These are phyloP conservation scores for Tokudaia muenninki DNA, from an alignment of 2,797 vertebrate species.

Conservation along the genomic window DNA sequence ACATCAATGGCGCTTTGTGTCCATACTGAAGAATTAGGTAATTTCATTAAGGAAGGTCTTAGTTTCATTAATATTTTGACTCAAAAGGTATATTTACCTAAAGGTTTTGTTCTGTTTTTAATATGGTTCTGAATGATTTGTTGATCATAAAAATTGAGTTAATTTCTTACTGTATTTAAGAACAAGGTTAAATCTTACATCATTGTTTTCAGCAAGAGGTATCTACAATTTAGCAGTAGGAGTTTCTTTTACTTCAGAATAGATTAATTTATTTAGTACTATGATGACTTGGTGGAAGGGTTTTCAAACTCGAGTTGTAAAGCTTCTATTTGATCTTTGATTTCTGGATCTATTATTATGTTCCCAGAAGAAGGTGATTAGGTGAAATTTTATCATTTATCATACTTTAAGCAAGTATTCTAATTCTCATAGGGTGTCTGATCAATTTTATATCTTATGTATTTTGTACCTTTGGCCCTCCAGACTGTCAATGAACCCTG, in stretches of 20 bases:
- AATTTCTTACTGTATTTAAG: conserved; percentile 28
- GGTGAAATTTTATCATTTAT: conserved; percentile 32
- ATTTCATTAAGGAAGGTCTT: conserved; percentile 28
- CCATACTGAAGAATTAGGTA: not conserved
- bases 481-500: not conserved
- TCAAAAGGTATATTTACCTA: conserved; percentile 15
- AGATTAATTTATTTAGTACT: conserved; percentile 14
- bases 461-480: not conserved
- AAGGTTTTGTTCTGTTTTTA: conserved; percentile 55
- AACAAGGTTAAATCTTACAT: not conserved
- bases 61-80: conserved; percentile 33
- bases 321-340: not conserved
- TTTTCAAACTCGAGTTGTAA: conserved; percentile 43
- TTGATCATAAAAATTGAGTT: conserved; percentile 52
- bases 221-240: not conserved
- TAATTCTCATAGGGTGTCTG: conserved; percentile 58
- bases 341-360: conserved; percentile 4
- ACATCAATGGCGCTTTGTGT: not conserved
- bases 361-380: conserved; percentile 55
- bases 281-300: not conserved
- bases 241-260: conserved; percentile 23
- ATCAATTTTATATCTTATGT: conserved; percentile 1
- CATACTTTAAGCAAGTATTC: conserved; percentile 30
- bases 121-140: conserved; percentile 15
- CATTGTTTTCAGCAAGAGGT: conserved; percentile 33